These are phyloP conservation scores for Apaloderma vittatum DNA, from an alignment of 2,113 vertebrate species.

Conservation along the genomic window DNA sequence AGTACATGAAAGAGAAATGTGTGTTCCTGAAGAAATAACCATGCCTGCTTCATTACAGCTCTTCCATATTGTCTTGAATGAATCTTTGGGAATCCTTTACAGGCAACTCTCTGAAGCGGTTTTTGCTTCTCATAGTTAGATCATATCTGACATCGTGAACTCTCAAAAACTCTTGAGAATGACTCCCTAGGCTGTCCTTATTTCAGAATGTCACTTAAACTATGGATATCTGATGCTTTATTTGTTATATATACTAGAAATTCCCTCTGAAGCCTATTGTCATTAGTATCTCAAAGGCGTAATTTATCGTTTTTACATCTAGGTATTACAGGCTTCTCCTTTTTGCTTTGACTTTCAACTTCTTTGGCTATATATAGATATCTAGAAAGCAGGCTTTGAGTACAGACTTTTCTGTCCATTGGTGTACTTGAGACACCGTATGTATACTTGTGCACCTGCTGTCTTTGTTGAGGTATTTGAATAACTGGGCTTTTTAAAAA, in stretches of 20 bases:
- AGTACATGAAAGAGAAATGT: not conserved
- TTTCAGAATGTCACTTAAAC: not conserved
- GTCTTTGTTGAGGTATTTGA: not conserved
- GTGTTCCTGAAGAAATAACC: not conserved
- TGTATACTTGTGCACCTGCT: not conserved
- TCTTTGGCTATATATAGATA: not conserved
- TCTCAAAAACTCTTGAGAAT: not conserved
- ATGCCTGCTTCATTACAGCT: not conserved
- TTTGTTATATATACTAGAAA: not conserved
- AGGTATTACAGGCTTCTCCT: accelerated
- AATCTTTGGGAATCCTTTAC: not conserved
- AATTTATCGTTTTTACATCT: not conserved
- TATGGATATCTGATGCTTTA: not conserved
- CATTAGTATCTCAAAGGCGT: not conserved
- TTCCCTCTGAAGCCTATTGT: not conserved
- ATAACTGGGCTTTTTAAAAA: not conserved
- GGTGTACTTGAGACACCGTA: accelerated
- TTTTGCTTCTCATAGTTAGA: not conserved
- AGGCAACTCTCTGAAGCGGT: not conserved
- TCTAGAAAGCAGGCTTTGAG: not conserved
- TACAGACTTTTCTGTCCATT: not conserved
- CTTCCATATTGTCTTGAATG: not conserved
- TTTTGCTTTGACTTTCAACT: not conserved
- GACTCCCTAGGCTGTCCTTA: not conserved
- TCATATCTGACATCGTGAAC: not conserved